A percentile compares a stretch with the other conserved stretches of the same genome.
phyloP scores from a whole-genome alignment of 2,888 invertebrate genomes.

The Noctua janthe region DNA sequence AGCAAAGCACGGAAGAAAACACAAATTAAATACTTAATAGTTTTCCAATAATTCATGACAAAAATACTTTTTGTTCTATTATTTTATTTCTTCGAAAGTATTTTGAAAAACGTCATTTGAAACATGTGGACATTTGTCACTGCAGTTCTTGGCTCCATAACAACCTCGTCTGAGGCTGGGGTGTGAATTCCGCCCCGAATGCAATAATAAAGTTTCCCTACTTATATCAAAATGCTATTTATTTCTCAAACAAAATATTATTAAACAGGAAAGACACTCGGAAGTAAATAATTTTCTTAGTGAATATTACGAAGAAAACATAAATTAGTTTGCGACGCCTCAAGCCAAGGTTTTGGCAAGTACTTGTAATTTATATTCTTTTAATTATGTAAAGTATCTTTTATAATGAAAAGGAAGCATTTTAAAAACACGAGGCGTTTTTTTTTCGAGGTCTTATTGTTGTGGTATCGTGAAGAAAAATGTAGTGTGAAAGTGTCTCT shows the following conservation, averaged over 20 bases:
- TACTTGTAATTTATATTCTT: slow-evolving; percentile 53
- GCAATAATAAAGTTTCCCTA: too few species aligned
- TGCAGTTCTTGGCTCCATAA: too few species aligned
- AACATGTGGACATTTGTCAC: too few species aligned
- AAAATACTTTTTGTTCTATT: too few species aligned
- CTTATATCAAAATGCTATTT: too few species aligned
- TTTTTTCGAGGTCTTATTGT: neutral
- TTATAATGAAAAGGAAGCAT: slow-evolving; percentile 20
- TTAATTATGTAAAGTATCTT: slow-evolving; percentile 52
- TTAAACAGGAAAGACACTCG: neutral
- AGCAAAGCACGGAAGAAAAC: too few species aligned
- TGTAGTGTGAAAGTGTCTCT: neutral
- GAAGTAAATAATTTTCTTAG: slow-evolving; percentile 26
- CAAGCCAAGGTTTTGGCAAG: slow-evolving; percentile 31
- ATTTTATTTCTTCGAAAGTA: too few species aligned
- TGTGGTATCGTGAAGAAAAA: neutral
- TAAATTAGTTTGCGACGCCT: slow-evolving; percentile 36
- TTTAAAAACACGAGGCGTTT: neutral
- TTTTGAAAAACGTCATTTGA: too few species aligned
- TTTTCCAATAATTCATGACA: too few species aligned
- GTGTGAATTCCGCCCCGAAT: too few species aligned
- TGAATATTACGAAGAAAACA: slow-evolving; percentile 15
- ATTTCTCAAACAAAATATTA: neutral
- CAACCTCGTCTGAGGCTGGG: too few species aligned
- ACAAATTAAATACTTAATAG: too few species aligned